A percentile compares a stretch with the other conserved stretches of the same genome.
phyloP scores from a whole-genome alignment of 1,140 invertebrate species.

The Trichoplusia ni region DNA sequence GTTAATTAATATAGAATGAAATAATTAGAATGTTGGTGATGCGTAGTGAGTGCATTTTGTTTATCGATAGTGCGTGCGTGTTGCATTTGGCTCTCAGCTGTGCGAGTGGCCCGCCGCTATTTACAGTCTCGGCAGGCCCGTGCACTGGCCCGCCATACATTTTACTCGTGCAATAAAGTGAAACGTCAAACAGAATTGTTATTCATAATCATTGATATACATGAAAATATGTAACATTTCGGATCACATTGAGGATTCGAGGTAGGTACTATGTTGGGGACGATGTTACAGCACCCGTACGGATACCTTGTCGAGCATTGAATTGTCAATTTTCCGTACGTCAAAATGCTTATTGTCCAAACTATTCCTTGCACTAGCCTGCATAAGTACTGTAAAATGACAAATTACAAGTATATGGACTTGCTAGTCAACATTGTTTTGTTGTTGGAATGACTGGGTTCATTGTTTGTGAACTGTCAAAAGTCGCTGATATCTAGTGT shows the following conservation, averaged over 20 bases:
- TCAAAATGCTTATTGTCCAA: constrained; percentile 40
- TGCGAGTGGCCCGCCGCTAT: constrained; percentile 37
- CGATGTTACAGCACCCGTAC: constrained; percentile 11
- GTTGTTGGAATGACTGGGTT: constrained; percentile 10
- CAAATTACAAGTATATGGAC: neutral
- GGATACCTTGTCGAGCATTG: constrained; percentile 31
- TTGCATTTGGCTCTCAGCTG: constrained; percentile 7
- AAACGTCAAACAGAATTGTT: constrained; percentile 77
- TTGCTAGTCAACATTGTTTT: constrained; percentile 7
- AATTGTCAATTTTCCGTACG: constrained; percentile 58
- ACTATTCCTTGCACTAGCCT: neutral
- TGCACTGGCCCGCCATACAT: constrained; percentile 78
- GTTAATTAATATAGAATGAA: constrained; percentile 59
- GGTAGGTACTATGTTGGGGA: constrained; percentile 21
- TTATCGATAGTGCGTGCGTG: constrained; percentile 12
- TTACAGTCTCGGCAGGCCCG: constrained; percentile 43
- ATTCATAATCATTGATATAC: constrained; percentile 46
- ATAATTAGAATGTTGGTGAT: constrained; percentile 38
- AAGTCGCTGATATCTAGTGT: neutral
- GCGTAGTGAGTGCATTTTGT: constrained; percentile 55
- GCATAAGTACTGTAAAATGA: neutral
- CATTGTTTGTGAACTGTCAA: constrained; percentile 1
- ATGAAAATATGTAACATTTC: constrained; percentile 10
- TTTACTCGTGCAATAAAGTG: constrained; percentile 74
- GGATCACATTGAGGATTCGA: constrained; percentile 11